Conservation (phyloP, 2,888 invertebrate species). For the Gibbula magus region DNA sequence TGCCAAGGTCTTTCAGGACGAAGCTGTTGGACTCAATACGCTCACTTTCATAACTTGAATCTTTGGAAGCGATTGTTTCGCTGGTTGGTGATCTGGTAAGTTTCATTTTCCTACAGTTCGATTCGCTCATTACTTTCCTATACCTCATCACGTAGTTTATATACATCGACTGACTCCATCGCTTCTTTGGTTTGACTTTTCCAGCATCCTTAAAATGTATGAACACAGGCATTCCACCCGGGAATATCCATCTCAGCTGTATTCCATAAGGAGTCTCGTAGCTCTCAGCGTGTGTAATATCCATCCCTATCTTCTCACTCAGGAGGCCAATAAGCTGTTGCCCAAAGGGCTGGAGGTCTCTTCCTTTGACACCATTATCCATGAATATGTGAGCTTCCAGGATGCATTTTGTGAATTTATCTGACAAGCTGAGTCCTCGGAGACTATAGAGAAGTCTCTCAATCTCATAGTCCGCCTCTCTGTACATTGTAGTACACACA, state of each 20-base stretch:
- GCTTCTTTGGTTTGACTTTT: conserved; percentile 44
- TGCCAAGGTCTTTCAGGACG: background rate
- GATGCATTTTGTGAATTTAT: conserved; percentile 34
- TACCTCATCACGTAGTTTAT: conserved; percentile 57
- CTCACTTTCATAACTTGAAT: background rate
- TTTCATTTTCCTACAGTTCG: background rate
- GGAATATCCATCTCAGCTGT: conserved; percentile 44
- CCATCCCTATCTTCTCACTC: conserved; percentile 35
- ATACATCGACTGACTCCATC: conserved; percentile 55
- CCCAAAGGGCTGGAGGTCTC: conserved; percentile 44
- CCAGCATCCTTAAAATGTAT: conserved; percentile 48
- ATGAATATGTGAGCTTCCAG: conserved; percentile 50
- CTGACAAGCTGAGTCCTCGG: conserved; percentile 32
- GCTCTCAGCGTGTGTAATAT: conserved; percentile 30
- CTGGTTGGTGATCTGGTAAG: conserved; percentile 1
- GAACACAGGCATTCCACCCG: conserved; percentile 48
- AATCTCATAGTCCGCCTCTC: conserved; percentile 53
- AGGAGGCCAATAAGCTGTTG: conserved; percentile 45
- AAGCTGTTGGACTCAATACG: background rate
- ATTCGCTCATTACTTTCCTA: conserved; percentile 32
- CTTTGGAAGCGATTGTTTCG: background rate
- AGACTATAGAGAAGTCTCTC: conserved; percentile 46
- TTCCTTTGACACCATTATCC: conserved; percentile 44
- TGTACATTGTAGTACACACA: conserved; percentile 51
- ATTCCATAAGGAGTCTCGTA: conserved; percentile 47